A percentile compares a stretch with the other conserved stretches of the same genome.
phyloP scores from a whole-genome alignment of 2,113 vertebrate species.

The Picathartes gymnocephalus region DNA sequence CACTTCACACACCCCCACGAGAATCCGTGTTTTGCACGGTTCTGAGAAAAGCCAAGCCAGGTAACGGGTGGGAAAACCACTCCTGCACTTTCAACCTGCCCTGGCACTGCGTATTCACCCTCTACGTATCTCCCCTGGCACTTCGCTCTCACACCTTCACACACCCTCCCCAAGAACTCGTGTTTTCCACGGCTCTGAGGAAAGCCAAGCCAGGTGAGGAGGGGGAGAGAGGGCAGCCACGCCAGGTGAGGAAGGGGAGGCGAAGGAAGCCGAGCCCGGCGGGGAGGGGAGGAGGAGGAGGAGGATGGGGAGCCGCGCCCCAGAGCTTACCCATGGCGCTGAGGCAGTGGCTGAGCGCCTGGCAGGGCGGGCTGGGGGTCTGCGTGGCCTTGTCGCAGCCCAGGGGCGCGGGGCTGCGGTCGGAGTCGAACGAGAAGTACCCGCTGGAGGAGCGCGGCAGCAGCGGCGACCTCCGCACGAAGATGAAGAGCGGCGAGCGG shows the following conservation, averaged over 20 bases:
- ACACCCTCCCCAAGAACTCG: not conserved
- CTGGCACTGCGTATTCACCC: accelerated
- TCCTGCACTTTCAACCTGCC: not conserved
- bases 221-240: not conserved
- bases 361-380: constrained; percentile 86
- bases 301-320: not conserved
- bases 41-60: not conserved
- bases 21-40: not conserved
- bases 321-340: constrained; percentile 71
- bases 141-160: not conserved
- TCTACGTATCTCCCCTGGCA: accelerated
- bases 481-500: constrained; percentile 81
- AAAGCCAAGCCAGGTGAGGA: not conserved
- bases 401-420: constrained; percentile 83
- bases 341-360: constrained; percentile 80
- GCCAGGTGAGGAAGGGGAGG: not conserved
- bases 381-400: constrained; percentile 86
- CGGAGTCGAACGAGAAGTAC: constrained; percentile 89
- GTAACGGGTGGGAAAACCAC: not conserved
- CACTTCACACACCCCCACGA: not conserved
- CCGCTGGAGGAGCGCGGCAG: constrained; percentile 87
- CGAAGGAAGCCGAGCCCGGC: not conserved
- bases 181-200: not conserved
- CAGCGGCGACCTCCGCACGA: constrained; percentile 77
- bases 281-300: not conserved